phyloP scores from a whole-genome alignment of 2,113 vertebrate species.

The Gorsachius goisagi region DNA sequence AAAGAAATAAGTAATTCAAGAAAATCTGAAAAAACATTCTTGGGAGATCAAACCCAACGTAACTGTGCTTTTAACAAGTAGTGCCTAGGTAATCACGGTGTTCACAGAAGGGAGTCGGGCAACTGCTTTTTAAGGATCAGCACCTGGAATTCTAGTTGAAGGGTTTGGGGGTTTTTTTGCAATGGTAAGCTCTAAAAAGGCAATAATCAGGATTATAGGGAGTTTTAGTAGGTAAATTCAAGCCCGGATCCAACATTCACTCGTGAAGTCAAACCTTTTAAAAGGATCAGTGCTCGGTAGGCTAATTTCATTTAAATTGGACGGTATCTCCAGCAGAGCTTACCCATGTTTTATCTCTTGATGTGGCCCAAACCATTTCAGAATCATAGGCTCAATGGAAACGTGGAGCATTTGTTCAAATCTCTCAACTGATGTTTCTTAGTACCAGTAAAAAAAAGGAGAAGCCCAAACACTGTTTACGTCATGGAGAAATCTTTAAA shows the following conservation, averaged over 20 bases:
- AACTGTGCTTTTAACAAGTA: neutral
- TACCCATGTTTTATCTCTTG: slow-evolving; percentile 4
- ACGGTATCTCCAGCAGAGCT: slow-evolving; percentile 43
- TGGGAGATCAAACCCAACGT: neutral
- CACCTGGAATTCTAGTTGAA: neutral
- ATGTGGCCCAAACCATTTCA: slow-evolving; percentile 1
- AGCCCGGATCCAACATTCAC: neutral
- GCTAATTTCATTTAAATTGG: slow-evolving; percentile 56
- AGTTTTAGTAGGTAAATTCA: slow-evolving; percentile 23
- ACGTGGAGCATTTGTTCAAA: neutral
- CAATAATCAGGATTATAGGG: slow-evolving; percentile 35
- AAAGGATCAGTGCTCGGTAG: slow-evolving; percentile 23
- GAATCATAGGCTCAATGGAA: neutral
- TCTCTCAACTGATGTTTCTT: neutral
- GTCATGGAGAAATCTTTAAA: neutral
- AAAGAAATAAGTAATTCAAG: neutral
- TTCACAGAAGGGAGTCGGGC: neutral
- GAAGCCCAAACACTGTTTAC: neutral
- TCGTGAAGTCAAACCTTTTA: slow-evolving; percentile 12
- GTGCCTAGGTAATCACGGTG: neutral
- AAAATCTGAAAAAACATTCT: neutral
- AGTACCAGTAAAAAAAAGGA: neutral
- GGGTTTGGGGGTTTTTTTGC: neutral
- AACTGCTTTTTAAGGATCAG: neutral
- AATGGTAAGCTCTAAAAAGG: slow-evolving; percentile 32